These are phyloP conservation scores for Cercopithecus mona DNA, from an alignment of 2,113 vertebrate genomes.

Conservation along the genomic window DNA sequence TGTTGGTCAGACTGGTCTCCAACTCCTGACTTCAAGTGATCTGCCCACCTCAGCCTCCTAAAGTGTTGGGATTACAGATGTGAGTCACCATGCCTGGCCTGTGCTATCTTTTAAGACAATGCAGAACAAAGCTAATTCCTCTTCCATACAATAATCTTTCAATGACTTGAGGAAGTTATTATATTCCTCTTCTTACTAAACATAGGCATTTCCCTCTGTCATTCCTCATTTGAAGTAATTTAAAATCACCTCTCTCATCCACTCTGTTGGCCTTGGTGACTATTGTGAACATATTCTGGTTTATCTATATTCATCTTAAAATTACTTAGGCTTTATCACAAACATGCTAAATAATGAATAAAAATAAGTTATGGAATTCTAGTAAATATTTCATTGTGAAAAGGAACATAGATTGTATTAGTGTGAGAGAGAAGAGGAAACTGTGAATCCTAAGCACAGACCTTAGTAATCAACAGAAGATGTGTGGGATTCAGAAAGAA, in stretches of 20 bases:
- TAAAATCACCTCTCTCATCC: not conserved
- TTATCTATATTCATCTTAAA: not conserved
- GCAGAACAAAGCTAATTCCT: not conserved
- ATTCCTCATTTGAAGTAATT: not conserved
- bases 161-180: not conserved
- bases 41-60: too few species aligned
- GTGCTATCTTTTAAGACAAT: slow-evolving; percentile 29
- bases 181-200: not conserved
- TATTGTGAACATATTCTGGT: not conserved
- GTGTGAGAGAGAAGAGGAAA: not conserved
- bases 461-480: not conserved
- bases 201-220: too few species aligned
- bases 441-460: not conserved
- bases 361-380: not conserved
- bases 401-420: not conserved
- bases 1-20: too few species aligned
- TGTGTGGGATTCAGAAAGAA: not conserved
- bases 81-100: too few species aligned
- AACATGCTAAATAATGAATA: not conserved
- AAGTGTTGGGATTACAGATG: too few species aligned
- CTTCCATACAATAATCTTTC: not conserved
- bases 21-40: too few species aligned
- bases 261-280: not conserved
- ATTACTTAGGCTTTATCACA: slow-evolving; percentile 13
- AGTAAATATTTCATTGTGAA: slow-evolving; percentile 13